Percentiles rank a stretch among this genome's conserved stretches.
Evolutionary conservation across 1,140 invertebrate genomes (phyloP).

Genomic region (Coboldia fuscipes): DNA sequence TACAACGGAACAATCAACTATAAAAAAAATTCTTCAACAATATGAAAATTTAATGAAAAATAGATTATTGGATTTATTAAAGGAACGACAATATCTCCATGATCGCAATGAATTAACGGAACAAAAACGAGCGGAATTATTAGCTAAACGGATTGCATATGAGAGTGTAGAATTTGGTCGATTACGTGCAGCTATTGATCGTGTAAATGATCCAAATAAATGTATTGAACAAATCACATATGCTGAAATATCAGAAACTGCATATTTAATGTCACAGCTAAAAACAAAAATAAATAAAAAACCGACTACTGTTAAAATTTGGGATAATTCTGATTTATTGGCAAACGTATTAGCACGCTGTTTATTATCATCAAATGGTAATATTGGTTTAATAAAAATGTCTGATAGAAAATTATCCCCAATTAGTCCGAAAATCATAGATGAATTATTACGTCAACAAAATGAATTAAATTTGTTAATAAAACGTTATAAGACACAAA

Average conservation of each 20-base stretch:
- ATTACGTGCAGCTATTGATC: conserved; percentile 7
- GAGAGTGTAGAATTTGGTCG: conserved; percentile 28
- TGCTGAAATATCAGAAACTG: conserved; percentile 39
- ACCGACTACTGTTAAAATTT: conserved; percentile 10
- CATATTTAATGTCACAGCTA: conserved; percentile 44
- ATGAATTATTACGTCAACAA: conserved; percentile 33
- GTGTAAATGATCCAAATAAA: conserved; percentile 8
- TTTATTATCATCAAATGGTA: conserved; percentile 6
- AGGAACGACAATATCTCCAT: conserved; percentile 32
- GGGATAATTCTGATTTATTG: conserved; percentile 8
- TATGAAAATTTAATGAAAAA: conserved; percentile 36
- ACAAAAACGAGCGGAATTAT: conserved; percentile 37
- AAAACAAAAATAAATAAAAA: conserved; percentile 34
- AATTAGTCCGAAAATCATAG: conserved; percentile 19
- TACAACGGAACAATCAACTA: conserved; percentile 9
- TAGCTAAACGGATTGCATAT: conserved; percentile 54
- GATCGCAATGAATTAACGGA: conserved; percentile 38
- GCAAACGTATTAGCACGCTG: conserved; percentile 9
- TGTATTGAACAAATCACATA: conserved; percentile 10
- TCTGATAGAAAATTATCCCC: conserved; percentile 8
- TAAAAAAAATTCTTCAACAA: conserved; percentile 35
- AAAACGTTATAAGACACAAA: conserved; percentile 39
- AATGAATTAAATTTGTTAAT: conserved; percentile 33
- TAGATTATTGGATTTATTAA: conserved; percentile 39
- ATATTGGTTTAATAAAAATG: neutral